Conservation (phyloP, 2,888 invertebrate genomes). For the Temnothorax unifasciatus region DNA sequence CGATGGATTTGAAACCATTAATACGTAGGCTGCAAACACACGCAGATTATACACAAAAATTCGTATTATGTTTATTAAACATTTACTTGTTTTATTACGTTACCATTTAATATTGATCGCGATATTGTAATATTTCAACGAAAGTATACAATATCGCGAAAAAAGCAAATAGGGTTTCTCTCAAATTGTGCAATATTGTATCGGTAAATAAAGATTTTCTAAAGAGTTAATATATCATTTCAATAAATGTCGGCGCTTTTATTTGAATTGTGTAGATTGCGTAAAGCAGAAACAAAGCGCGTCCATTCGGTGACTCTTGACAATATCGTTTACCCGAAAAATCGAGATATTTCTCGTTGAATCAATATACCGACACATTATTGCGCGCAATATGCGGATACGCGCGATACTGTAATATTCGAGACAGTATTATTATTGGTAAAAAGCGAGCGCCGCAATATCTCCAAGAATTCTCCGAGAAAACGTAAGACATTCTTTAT, state of each 20-base stretch:
- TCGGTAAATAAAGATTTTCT: conserved; percentile 41
- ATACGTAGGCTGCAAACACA: neutral
- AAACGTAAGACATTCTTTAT: conserved; percentile 59
- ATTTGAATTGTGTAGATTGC: conserved; percentile 46
- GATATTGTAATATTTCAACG: conserved; percentile 29
- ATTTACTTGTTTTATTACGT: conserved; percentile 37
- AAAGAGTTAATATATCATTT: conserved; percentile 51
- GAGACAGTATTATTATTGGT: conserved; percentile 58
- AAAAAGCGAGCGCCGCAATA: conserved; percentile 53
- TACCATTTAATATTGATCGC: conserved; percentile 26
- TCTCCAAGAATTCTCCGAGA: conserved; percentile 28
- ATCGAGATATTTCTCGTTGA: conserved; percentile 43
- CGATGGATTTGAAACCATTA: neutral
- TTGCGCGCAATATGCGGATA: conserved; percentile 44
- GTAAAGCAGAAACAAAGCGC: conserved; percentile 30
- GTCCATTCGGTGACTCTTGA: conserved; percentile 24
- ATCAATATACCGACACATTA: conserved; percentile 38
- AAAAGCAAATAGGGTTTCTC: conserved; percentile 36
- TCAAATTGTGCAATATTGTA: conserved; percentile 44
- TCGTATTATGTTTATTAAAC: conserved; percentile 15
- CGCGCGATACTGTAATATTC: conserved; percentile 36
- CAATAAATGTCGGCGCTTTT: conserved; percentile 47
- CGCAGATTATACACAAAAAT: neutral
- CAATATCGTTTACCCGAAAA: conserved; percentile 41
- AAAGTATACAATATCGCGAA: conserved; percentile 26